Evolutionary conservation across 2,888 invertebrate species (phyloP), one percentile per base, ranked within the genome.

Genomic region (Drosophila limbata): DNA sequence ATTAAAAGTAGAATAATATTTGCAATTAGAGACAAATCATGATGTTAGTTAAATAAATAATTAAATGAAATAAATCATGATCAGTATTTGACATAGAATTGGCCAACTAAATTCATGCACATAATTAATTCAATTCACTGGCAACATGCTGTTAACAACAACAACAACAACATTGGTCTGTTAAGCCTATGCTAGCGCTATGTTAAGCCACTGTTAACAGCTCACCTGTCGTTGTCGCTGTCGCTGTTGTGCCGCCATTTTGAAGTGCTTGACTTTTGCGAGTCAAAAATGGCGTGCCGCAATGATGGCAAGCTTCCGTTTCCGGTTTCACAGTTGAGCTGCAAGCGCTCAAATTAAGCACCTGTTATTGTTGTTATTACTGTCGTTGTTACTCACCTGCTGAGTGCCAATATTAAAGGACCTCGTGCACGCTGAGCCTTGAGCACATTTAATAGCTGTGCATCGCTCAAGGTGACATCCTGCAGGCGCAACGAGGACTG

Each of bases 361-460:
- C 17, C 15, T 11, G 25, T 19, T 40, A 2, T 37, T 28, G 13
- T 8, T 45, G 15, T 10, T 51, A 13, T 17, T 45, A n/a, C 13
- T 37, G n/a, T 10, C 4, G 73, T 25, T 52, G 33, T 37, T 56
- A 64, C 89, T 89, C 69, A 91, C 91, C 91, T 91, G 82, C 88
- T 91, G 62, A 91, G 75, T 55, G 91, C 91, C 65, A 91, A 77
- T 75, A 91, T 86, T 19, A 91, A 64, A 17, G 91, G 91, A 69
- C 85, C 89, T 39, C 79, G 84, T 40, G 80, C 73, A 45, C 89
- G 88, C 73, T 89, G 88, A 13, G 84, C 69, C 31, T 76, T 82
- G 53, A 87, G 85, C 63, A 90, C 70, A 15, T 64, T 66, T 35
- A 87, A 66, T 53, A 90, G 71, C 69, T 90, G 89, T 63, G 72